Percentiles rank a stretch among this genome's conserved stretches.
Evolutionary conservation across 2,888 invertebrate genomes (phyloP).

Genomic region (Epiperipatus broadwayi): DNA sequence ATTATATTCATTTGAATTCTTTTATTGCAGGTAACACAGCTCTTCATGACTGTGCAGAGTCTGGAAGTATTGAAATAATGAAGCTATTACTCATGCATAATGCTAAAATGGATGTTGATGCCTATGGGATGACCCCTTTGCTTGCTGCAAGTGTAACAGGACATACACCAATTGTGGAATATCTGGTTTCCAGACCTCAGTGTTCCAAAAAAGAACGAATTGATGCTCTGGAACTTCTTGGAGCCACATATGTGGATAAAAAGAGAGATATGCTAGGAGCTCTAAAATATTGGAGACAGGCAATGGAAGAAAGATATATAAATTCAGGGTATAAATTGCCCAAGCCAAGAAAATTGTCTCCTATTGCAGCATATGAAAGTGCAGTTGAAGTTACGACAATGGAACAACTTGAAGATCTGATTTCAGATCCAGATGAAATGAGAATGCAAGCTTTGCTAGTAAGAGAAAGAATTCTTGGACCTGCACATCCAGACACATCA

Average conservation of each 20-base stretch:
- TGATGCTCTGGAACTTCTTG: slow-evolving; percentile 71
- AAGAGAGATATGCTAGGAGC: slow-evolving; percentile 81
- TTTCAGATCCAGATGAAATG: slow-evolving; percentile 86
- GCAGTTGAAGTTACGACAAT: slow-evolving; percentile 58
- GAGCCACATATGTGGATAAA: slow-evolving; percentile 91
- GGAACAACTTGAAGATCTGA: slow-evolving; percentile 59
- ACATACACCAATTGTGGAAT: slow-evolving; percentile 78
- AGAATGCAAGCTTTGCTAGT: slow-evolving; percentile 72
- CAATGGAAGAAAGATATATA: slow-evolving; percentile 55
- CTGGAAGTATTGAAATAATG: slow-evolving; percentile 76
- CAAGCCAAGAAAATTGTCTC: slow-evolving; percentile 48
- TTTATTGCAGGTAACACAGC: slow-evolving; percentile 53
- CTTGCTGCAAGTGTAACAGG: slow-evolving; percentile 75
- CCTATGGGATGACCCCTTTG: slow-evolving; percentile 87
- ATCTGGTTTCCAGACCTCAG: slow-evolving; percentile 52
- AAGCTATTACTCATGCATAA: slow-evolving; percentile 67
- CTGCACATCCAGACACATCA: slow-evolving; percentile 88
- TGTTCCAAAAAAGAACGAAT: slow-evolving; percentile 47
- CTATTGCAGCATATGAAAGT: slow-evolving; percentile 70
- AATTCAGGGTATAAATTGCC: slow-evolving; percentile 37
- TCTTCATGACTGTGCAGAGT: slow-evolving; percentile 92
- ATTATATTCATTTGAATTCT: neutral
- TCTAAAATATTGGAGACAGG: slow-evolving; percentile 67
- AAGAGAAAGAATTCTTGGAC: slow-evolving; percentile 66
- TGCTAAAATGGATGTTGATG: slow-evolving; percentile 80